Conservation (phyloP, 2,113 vertebrate genomes). For the Xiphorhynchus elegans region DNA sequence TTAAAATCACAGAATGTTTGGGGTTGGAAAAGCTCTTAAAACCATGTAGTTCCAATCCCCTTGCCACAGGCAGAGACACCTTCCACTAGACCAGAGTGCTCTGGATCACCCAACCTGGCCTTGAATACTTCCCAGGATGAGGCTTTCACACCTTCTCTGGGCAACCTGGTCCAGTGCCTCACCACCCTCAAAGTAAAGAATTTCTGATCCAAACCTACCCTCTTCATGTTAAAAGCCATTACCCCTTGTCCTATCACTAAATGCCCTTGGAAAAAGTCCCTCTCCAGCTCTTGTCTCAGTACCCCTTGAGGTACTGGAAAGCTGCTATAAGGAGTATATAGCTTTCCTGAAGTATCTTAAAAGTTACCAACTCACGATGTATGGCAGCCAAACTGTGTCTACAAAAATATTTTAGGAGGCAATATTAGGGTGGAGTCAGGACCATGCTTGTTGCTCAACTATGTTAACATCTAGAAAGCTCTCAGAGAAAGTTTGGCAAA, state of each 20-base stretch:
- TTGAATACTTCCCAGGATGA: not conserved
- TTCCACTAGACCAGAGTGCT: not conserved
- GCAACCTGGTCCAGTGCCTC: not conserved
- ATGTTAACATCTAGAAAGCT: not conserved
- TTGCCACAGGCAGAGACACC: not conserved
- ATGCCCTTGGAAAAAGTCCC: not conserved
- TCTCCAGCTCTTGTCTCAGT: not conserved
- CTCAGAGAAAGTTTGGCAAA: not conserved
- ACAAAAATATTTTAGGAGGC: not conserved
- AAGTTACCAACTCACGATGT: not conserved
- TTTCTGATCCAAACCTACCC: not conserved
- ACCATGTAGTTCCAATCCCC: not conserved
- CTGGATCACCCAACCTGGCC: not conserved
- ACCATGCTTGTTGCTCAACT: not conserved
- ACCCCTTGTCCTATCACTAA: not conserved
- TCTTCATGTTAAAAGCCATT: not conserved
- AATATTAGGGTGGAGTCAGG: not conserved
- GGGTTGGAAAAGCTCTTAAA: not conserved
- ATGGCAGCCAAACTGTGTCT: not conserved
- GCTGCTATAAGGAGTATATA: not conserved
- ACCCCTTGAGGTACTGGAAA: not conserved
- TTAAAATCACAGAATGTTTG: not conserved
- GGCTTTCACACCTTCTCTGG: not conserved
- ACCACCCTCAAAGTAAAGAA: not conserved
- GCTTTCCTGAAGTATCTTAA: not conserved